Conservation (phyloP, 2,113 vertebrate species). For the Campylomormyrus numenius region DNA sequence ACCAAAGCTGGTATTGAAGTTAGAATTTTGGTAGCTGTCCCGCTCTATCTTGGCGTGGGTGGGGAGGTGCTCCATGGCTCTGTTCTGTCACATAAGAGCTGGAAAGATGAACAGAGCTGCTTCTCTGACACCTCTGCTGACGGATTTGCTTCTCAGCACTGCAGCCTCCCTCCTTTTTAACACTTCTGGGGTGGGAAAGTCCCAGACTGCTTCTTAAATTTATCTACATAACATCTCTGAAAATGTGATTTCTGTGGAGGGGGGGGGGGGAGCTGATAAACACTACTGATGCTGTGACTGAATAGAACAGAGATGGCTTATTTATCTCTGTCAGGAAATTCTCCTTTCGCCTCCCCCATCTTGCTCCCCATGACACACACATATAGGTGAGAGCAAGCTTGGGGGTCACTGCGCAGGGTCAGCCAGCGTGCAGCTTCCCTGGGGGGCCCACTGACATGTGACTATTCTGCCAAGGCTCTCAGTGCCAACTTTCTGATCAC, state of each 20-base stretch:
- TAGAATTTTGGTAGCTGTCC: neutral
- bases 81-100: neutral
- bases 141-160: neutral
- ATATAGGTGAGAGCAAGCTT: neutral
- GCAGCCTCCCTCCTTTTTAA: neutral
- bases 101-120: neutral
- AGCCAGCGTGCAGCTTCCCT: neutral
- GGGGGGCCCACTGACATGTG: neutral
- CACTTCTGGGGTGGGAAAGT: neutral
- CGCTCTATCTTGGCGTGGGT: neutral
- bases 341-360: neutral
- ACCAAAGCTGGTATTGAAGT: neutral
- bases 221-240: neutral
- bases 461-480: neutral
- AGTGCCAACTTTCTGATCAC: neutral
- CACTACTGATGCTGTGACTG: neutral
- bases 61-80: too few relatives aligned
- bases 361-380: neutral
- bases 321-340: neutral
- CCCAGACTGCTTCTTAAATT: neutral
- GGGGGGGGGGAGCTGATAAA: neutral
- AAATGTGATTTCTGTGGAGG: neutral
- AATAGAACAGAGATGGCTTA: neutral
- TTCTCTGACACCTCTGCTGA: neutral
- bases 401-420: neutral